These are phyloP conservation scores for Nomada flava DNA, from an alignment of 2,888 invertebrate genomes.

Conservation along the genomic window DNA sequence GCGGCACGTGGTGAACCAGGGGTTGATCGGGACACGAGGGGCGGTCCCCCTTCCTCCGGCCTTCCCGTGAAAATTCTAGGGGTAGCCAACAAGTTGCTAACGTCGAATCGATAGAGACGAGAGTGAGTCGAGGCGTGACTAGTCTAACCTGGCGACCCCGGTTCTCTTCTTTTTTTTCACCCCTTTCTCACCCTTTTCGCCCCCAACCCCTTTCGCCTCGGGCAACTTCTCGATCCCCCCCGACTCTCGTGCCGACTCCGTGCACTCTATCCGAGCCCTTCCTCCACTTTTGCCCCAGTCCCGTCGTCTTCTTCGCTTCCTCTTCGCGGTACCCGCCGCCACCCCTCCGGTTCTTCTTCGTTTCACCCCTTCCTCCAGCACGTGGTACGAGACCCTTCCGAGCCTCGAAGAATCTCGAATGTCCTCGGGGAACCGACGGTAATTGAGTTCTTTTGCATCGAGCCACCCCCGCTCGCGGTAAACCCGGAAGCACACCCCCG, in stretches of 20 bases:
- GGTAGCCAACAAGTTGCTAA: conserved; percentile 83
- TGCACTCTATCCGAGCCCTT: too few species aligned
- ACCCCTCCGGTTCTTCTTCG: not conserved
- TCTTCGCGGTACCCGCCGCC: not conserved
- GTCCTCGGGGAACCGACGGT: conserved; percentile 54
- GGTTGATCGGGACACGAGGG: not conserved
- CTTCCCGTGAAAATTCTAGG: conserved; percentile 24
- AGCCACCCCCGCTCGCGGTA: conserved; percentile 4
- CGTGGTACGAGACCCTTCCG: not conserved
- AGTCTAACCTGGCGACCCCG: conserved; percentile 33
- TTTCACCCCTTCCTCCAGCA: not conserved
- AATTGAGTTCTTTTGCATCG: conserved; percentile 74
- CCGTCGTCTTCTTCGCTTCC: conserved; percentile 9
- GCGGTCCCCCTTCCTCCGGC: conserved; percentile 7
- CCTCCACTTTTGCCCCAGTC: not conserved
- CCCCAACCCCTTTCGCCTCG: not conserved
- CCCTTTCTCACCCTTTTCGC: conserved; percentile 19
- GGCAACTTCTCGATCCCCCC: conserved; percentile 1
- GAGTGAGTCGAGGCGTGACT: conserved; percentile 69
- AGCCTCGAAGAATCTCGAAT: conserved; percentile 30
- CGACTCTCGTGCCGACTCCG: not conserved
- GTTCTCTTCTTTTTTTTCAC: not conserved
- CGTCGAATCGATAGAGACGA: conserved; percentile 82
- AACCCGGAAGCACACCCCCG: conserved; percentile 35
- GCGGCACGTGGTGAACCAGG: conserved; percentile 38